phyloP scores from a whole-genome alignment of 2,797 vertebrate species.

The Syndactyla subalaris region DNA sequence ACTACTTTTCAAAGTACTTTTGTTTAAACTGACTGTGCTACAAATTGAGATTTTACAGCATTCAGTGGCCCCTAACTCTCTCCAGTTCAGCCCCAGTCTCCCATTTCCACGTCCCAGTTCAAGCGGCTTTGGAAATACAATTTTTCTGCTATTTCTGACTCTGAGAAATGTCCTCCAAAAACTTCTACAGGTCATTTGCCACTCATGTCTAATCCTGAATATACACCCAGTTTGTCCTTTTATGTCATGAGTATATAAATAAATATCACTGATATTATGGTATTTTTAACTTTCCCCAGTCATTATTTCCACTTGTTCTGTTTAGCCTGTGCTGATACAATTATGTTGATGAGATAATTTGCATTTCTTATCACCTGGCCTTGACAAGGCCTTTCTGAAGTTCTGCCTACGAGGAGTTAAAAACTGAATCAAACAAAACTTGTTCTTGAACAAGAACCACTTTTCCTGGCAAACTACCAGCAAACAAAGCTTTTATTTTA shows the following conservation, averaged over 20 bases:
- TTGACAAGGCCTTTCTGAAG: background rate
- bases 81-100: background rate
- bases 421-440: background rate
- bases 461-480: background rate
- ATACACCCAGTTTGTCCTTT: background rate
- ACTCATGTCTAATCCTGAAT: background rate
- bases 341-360: background rate
- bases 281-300: background rate
- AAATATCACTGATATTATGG: background rate
- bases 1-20: background rate
- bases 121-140: background rate
- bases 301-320: background rate
- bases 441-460: background rate
- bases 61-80: background rate
- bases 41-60: background rate
- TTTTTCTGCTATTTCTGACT: background rate
- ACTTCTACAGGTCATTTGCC: fast-evolving
- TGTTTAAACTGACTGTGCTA: background rate
- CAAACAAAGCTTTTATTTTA: background rate
- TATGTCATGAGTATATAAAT: background rate
- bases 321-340: background rate
- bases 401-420: background rate
- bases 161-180: background rate
- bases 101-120: background rate
- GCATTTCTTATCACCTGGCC: background rate